These are phyloP conservation scores for Clupea harengus DNA, from an alignment of 2,113 vertebrate species.

Conservation along the genomic window DNA sequence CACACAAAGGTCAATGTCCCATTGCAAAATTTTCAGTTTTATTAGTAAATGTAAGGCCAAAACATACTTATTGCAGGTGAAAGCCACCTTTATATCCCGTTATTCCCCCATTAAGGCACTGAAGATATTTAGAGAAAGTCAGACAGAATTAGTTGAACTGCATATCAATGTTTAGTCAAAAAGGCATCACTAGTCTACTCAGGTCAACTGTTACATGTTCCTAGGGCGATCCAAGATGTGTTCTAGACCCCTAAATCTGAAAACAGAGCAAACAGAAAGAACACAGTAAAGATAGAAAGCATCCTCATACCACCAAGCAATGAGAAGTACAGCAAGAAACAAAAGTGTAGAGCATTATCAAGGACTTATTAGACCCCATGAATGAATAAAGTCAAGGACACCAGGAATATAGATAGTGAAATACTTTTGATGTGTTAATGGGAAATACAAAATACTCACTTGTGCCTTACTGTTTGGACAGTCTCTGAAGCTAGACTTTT, in stretches of 20 bases:
- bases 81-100: not conserved
- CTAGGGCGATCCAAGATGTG: constrained; percentile 60
- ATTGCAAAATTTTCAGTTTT: not conserved
- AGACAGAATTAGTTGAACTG: not conserved
- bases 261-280: constrained; percentile 46
- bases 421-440: not conserved
- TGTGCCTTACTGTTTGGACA: constrained; percentile 85
- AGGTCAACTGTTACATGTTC: constrained; percentile 52
- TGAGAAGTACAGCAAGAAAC: not conserved
- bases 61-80: not conserved
- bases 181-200: not conserved
- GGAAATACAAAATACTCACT: constrained; percentile 74
- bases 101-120: constrained; percentile 23
- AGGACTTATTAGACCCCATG: not conserved
- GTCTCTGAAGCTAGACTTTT: constrained; percentile 87
- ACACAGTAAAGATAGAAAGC: constrained; percentile 9
- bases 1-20: not conserved
- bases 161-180: constrained; percentile 33
- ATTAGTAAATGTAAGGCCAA: not conserved
- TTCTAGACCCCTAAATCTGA: constrained; percentile 73
- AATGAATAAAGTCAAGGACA: not conserved
- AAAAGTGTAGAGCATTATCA: constrained; percentile 19
- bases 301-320: constrained; percentile 46
- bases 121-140: not conserved
- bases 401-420: not conserved